phyloP scores from a whole-genome alignment of 2,113 vertebrate species.

The Haemorhous mexicanus region DNA sequence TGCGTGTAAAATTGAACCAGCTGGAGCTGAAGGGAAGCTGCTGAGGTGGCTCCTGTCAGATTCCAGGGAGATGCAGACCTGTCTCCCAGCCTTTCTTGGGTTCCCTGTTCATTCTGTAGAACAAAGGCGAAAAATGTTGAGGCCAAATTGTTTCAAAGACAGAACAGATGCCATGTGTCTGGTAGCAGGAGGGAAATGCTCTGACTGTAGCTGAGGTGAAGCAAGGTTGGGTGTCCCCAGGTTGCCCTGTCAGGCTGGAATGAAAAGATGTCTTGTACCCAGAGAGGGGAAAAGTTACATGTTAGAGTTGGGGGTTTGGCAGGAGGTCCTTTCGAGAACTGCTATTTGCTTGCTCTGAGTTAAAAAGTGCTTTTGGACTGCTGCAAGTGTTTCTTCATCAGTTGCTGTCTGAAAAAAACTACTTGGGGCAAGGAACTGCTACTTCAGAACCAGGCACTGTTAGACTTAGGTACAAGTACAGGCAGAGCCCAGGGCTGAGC shows the following conservation, averaged over 20 bases:
- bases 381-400: neutral
- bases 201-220: neutral
- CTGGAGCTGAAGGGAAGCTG: neutral
- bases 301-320: neutral
- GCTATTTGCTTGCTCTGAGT: neutral
- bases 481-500: neutral
- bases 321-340: neutral
- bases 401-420: neutral
- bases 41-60: fast-evolving
- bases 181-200: neutral
- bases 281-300: neutral
- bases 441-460: neutral
- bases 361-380: neutral
- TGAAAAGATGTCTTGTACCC: neutral
- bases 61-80: neutral
- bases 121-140: neutral
- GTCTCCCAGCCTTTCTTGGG: neutral
- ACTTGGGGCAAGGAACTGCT: neutral
- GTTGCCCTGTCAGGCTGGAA: neutral
- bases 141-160: neutral
- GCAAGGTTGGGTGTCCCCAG: neutral
- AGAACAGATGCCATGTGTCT: fast-evolving
- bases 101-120: neutral
- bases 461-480: neutral
- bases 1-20: neutral